Evolutionary conservation across 2,113 vertebrate species (phyloP).

Genomic region (Ptilonorhynchus violaceus): DNA sequence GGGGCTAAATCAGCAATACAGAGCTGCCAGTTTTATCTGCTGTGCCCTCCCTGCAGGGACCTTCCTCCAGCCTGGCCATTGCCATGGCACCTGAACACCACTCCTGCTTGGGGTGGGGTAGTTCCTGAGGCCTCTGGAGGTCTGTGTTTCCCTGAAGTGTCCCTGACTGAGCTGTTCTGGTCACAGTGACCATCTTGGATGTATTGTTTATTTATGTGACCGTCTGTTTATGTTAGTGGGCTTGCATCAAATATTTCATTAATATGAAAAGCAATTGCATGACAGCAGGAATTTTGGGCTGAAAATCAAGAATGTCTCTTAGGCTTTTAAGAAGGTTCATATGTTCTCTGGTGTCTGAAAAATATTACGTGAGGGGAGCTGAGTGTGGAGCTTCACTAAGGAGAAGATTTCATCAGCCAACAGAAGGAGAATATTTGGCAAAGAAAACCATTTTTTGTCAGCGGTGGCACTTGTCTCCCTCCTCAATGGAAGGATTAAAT

Average conservation of each 20-base stretch:
- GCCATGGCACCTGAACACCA: accelerated
- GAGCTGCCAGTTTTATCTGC: neutral
- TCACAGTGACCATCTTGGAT: neutral
- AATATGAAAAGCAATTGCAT: neutral
- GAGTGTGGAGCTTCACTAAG: neutral
- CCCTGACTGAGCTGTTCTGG: neutral
- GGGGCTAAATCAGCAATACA: neutral
- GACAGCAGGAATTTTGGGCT: neutral
- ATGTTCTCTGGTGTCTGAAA: neutral
- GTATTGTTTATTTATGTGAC: neutral
- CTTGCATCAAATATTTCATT: neutral
- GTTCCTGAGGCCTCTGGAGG: neutral
- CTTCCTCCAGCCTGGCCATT: neutral
- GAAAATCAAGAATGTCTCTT: neutral
- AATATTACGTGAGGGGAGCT: neutral
- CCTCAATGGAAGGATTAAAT: neutral
- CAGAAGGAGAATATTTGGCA: neutral
- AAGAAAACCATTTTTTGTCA: neutral
- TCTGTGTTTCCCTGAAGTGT: neutral
- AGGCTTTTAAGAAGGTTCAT: neutral
- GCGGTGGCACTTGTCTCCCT: neutral
- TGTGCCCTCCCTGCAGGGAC: neutral
- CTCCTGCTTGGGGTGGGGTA: neutral
- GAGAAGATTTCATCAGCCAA: neutral
- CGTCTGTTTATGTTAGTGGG: neutral